Conservation (phyloP, 2,888 invertebrate genomes). For the Heliconius aoede region DNA sequence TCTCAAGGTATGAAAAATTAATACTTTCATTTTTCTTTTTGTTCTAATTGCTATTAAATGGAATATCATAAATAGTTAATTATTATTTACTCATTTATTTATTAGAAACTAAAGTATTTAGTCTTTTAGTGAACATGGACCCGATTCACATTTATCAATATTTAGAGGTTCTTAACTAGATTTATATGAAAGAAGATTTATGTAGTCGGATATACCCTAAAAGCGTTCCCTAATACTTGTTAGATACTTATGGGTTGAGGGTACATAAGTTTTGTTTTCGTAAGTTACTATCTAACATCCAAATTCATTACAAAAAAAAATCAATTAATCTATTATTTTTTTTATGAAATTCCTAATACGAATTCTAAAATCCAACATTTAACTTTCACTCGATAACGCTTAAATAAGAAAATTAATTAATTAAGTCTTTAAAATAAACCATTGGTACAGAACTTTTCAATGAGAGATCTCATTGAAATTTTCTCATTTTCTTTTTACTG, state of each 20-base stretch:
- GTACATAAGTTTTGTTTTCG: neutral
- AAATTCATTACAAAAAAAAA: too few species aligned
- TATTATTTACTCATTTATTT: neutral
- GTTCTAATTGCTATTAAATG: slow-evolving; percentile 50
- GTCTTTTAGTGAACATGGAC: neutral
- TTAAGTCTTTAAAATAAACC: slow-evolving; percentile 45
- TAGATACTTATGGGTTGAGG: neutral
- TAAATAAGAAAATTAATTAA: slow-evolving; percentile 41
- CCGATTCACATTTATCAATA: slow-evolving; percentile 1
- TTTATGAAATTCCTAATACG: neutral
- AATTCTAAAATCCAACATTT: neutral
- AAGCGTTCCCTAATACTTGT: too few species aligned
- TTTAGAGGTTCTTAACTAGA: neutral
- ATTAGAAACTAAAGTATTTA: neutral
- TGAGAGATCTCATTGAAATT: slow-evolving; percentile 42
- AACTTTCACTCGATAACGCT: neutral
- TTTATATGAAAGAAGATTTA: neutral
- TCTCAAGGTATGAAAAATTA: slow-evolving; percentile 52
- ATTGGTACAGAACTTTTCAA: slow-evolving; percentile 44
- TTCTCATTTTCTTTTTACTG: slow-evolving; percentile 36
- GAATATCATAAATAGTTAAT: slow-evolving; percentile 48
- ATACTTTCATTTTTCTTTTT: slow-evolving; percentile 31
- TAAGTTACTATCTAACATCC: too few species aligned
- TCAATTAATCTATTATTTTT: too few species aligned
- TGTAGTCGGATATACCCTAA: neutral